A percentile compares a stretch with the other conserved stretches of the same genome.
These are phyloP conservation scores for Bombus confusus DNA, from an alignment of 1,140 invertebrate species.

Conservation along the genomic window DNA sequence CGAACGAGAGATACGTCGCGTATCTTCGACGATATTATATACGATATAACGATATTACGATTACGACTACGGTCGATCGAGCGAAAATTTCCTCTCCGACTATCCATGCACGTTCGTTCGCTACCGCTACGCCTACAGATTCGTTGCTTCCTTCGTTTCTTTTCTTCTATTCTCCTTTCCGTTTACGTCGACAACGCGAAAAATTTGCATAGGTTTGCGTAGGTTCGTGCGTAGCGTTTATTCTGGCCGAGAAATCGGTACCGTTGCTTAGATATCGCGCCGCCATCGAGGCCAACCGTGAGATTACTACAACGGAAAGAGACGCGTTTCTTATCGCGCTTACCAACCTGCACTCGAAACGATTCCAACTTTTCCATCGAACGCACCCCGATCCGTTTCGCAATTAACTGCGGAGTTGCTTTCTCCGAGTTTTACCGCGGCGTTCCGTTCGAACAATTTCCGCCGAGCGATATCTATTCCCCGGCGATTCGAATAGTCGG, in stretches of 20 bases:
- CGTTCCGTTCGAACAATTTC: neutral
- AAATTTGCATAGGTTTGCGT: neutral
- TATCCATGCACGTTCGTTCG: neutral
- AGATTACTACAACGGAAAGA: constrained; percentile 3
- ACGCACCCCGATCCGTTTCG: neutral
- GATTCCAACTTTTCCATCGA: neutral
- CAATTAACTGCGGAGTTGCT: neutral
- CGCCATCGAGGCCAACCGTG: constrained; percentile 17
- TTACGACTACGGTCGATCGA: neutral
- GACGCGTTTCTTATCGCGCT: neutral
- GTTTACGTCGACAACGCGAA: neutral
- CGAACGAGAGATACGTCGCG: neutral
- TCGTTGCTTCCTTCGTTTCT: neutral
- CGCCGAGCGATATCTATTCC: neutral
- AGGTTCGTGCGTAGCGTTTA: neutral
- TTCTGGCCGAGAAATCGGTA: neutral
- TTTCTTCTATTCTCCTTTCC: neutral
- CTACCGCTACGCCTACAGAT: neutral
- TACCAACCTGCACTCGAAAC: neutral
- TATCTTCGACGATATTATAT: no score
- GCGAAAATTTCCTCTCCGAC: neutral
- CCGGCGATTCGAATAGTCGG: neutral
- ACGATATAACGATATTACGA: neutral
- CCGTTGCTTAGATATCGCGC: neutral
- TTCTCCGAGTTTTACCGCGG: neutral